These are phyloP conservation scores for Uropetala carovei DNA, from an alignment of 2,888 invertebrate genomes.

Conservation along the genomic window DNA sequence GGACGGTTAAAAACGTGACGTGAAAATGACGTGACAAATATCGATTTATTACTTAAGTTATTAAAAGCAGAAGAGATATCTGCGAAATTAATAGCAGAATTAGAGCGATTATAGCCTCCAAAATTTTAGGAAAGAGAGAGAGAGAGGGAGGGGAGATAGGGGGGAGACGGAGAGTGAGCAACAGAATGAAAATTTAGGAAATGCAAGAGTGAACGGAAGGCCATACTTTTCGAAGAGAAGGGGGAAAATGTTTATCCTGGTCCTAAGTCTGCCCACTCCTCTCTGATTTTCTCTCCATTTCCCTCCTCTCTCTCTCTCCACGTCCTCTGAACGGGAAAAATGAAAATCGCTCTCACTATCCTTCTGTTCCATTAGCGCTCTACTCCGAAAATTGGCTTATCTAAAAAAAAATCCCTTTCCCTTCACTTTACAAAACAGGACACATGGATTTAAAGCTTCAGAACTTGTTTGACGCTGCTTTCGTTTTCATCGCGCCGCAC, in stretches of 20 bases:
- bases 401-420: neutral
- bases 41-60: too few species aligned
- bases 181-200: neutral
- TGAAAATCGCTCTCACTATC: neutral
- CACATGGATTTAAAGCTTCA: neutral
- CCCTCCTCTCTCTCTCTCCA: neutral
- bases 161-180: neutral
- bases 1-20: too few species aligned
- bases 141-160: neutral
- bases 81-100: too few species aligned
- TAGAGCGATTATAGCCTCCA: too few species aligned
- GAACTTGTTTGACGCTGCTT: neutral
- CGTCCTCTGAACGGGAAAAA: neutral
- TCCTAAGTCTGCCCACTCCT: neutral
- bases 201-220: neutral
- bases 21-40: too few species aligned
- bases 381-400: slow-evolving; percentile 4
- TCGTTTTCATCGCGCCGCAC: neutral
- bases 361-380: neutral
- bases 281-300: neutral
- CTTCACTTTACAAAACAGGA: neutral
- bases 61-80: too few species aligned
- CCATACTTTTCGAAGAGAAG: neutral
- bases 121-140: neutral
- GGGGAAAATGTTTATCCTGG: neutral